Percentiles rank a stretch among this genome's conserved stretches.
Conservation (phyloP, 2,797 vertebrate genomes). For the Mus minutoides region DNA sequence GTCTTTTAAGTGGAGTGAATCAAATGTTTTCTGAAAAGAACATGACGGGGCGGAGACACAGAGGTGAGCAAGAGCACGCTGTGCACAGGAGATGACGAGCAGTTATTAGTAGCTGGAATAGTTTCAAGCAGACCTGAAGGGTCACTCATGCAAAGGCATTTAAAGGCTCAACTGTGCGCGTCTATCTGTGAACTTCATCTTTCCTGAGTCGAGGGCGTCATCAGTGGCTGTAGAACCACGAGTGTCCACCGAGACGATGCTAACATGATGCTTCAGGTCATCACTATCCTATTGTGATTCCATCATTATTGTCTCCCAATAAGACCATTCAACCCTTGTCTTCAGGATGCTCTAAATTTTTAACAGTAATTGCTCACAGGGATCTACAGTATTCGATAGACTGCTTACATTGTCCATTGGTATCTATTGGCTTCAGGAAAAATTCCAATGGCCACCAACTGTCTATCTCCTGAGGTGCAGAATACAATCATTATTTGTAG, state of each 20-base stretch:
- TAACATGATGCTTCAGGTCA: slow-evolving; percentile 24
- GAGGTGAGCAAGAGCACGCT: not conserved
- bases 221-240: not conserved
- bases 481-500: slow-evolving; percentile 21
- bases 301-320: not conserved
- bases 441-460: not conserved
- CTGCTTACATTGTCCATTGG: not conserved
- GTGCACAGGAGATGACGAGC: not conserved
- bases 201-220: not conserved
- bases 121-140: not conserved
- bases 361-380: slow-evolving; percentile 1
- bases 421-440: not conserved
- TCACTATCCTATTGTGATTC: not conserved
- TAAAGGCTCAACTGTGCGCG: not conserved
- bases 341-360: slow-evolving; percentile 41
- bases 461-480: slow-evolving; percentile 38
- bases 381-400: not conserved
- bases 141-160: not conserved
- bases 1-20: not conserved
- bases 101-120: not conserved
- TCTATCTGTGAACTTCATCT: not conserved
- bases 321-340: not conserved
- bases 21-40: not conserved
- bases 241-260: not conserved
- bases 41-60: rapidly evolving